Conservation (phyloP, 2,113 vertebrate genomes). For the Notarius quadriscutis region DNA sequence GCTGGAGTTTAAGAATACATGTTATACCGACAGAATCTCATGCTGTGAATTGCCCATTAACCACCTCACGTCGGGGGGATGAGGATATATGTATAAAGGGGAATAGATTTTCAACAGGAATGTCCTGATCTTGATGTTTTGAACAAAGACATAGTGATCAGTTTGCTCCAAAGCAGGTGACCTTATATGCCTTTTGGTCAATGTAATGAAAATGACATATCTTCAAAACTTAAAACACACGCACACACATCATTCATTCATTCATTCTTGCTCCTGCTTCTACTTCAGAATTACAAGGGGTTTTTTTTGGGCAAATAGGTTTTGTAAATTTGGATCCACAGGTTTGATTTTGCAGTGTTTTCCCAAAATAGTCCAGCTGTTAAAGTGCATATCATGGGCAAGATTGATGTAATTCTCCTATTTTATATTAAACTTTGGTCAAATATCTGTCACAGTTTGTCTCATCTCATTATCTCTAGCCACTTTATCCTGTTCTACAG, state of each 20-base stretch:
- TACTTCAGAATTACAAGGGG: background rate
- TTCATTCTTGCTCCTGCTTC: background rate
- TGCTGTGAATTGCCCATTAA: background rate
- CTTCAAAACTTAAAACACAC: background rate
- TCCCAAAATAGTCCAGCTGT: too few relatives aligned
- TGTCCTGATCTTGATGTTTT: background rate
- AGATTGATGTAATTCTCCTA: too few relatives aligned
- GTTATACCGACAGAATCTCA: background rate
- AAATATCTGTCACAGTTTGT: too few relatives aligned
- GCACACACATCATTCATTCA: too few relatives aligned
- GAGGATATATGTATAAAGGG: background rate
- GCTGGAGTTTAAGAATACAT: background rate
- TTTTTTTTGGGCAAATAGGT: too few relatives aligned
- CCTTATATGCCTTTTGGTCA: background rate
- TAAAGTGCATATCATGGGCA: too few relatives aligned
- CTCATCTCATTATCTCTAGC: too few relatives aligned
- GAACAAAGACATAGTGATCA: background rate
- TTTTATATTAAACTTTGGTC: too few relatives aligned
- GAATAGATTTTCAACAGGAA: background rate
- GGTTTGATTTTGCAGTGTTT: too few relatives aligned
- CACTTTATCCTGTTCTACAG: too few relatives aligned
- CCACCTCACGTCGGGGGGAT: background rate
- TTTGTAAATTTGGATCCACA: background rate
- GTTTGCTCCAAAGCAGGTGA: background rate
- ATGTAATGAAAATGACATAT: background rate